phyloP scores from a whole-genome alignment of 2,888 invertebrate genomes.

The Ochlodes sylvanus region DNA sequence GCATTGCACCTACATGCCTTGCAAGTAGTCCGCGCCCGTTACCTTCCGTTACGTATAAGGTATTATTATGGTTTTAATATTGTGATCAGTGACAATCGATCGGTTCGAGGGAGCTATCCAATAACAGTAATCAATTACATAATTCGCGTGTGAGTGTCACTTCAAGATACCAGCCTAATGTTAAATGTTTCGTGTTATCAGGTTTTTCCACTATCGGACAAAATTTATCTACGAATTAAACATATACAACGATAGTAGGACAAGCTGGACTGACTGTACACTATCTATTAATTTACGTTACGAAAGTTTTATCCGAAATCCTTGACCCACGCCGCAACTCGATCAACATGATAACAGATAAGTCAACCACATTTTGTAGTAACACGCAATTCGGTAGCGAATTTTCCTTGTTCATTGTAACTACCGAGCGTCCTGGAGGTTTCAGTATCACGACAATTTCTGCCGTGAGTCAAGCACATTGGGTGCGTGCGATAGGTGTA shows the following conservation, averaged over 20 bases:
- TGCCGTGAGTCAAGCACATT: too few species aligned
- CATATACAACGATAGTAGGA: conserved; percentile 17
- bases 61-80: too few species aligned
- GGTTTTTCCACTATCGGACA: conserved; percentile 36
- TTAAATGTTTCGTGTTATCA: conserved; percentile 31
- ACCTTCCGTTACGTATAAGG: too few species aligned
- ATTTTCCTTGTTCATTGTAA: too few species aligned
- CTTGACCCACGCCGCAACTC: conserved; percentile 6
- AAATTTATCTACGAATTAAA: conserved; percentile 31
- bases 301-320: conserved; percentile 7
- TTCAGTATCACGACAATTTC: too few species aligned
- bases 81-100: neutral
- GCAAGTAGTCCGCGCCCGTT: too few species aligned
- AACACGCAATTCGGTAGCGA: too few species aligned
- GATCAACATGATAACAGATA: neutral
- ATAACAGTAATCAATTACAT: conserved; percentile 30
- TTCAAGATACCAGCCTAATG: conserved; percentile 28
- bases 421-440: too few species aligned
- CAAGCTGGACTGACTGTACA: neutral
- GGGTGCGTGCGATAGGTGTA: too few species aligned
- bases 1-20: too few species aligned
- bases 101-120: conserved; percentile 7
- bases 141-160: conserved; percentile 30
- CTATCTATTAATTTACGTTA: conserved; percentile 2
- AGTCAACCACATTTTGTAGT: too few species aligned